Base-by-base conservation (phyloP, 1,140 invertebrate species). In the Wasmannia auropunctata region DNA sequence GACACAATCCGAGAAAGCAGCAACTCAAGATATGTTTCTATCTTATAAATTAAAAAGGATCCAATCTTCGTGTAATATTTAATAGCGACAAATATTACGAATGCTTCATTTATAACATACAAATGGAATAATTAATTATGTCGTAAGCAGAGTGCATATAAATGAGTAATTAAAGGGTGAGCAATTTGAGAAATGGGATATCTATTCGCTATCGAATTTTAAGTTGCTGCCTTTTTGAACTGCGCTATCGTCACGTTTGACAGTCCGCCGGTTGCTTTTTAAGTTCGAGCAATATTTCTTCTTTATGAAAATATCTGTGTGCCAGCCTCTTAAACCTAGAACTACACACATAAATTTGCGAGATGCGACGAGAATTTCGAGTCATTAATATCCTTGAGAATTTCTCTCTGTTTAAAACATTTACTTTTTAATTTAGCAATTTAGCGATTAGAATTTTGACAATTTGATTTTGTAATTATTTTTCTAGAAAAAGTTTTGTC, bases 231-330 rank as follows among this genome's bases (percentile, higher is more conserved):
- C 19, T 58, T n/a, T 22, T 74, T 19, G 5, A 83, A 58, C 4
- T 56, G 25, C 25, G 16, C 22, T 74, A 46, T 58, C 40, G 8
- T 37, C 31, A 8, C 19, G 19, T 28, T 69, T 69, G 14, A 67
- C 4, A n/a, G 2, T 54, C 1, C 5, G 7, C 3, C 16, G 19
- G 0, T 40, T 51, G n/a, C n/a, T 8, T 65, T 37, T 54, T n/a
- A 2, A 54, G 5, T 70, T 81, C 19, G 14, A 67, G 40, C 16
- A 60, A 80, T n/a, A 72, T 34, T 83, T 72, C n/a, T 81, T 34
- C 11, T 14, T 81, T 74, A 74, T 60, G 25, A 83, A 83, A 83
- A 83, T 58, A 72, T 11, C 34, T 40, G 25, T 40, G 25, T 11
- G 34, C 6, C 51, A 74, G n/a, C 34, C n/a, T 58, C 14, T 74